Evolutionary conservation across 2,888 invertebrate species (phyloP).

Genomic region (Cryptus armator): DNA sequence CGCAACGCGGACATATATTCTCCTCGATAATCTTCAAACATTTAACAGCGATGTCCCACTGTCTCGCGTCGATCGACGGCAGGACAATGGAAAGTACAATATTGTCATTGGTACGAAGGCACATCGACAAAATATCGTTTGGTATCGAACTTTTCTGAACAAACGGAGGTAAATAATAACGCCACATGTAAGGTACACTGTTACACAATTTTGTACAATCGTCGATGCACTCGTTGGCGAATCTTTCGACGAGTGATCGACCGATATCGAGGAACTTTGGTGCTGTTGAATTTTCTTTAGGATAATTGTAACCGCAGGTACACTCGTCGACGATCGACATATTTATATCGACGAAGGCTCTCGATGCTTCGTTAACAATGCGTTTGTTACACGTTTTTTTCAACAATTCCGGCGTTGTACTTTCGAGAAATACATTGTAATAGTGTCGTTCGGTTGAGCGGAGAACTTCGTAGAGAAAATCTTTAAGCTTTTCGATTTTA

Average conservation of each 20-base stretch:
- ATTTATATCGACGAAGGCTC: slow-evolving; percentile 88
- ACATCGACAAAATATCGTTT: slow-evolving; percentile 86
- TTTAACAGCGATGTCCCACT: slow-evolving; percentile 87
- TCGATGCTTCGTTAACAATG: slow-evolving; percentile 81
- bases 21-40: slow-evolving; percentile 87
- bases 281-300: slow-evolving; percentile 85
- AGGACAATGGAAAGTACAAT: slow-evolving; percentile 86
- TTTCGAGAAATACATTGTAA: slow-evolving; percentile 80
- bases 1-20: slow-evolving; percentile 88
- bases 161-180: slow-evolving; percentile 86
- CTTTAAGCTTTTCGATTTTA: slow-evolving; percentile 72
- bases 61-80: slow-evolving; percentile 87
- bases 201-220: slow-evolving; percentile 87
- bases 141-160: slow-evolving; percentile 84
- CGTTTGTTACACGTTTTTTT: slow-evolving; percentile 69
- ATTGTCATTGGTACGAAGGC: slow-evolving; percentile 88
- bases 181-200: slow-evolving; percentile 89
- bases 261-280: slow-evolving; percentile 87
- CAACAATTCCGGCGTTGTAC: slow-evolving; percentile 73
- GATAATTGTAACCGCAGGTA: slow-evolving; percentile 88
- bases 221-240: slow-evolving; percentile 85
- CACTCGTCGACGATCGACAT: slow-evolving; percentile 86
- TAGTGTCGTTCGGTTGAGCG: slow-evolving; percentile 79
- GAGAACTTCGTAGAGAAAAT: slow-evolving; percentile 77
- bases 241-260: slow-evolving; percentile 86